Evolutionary conservation across 2,888 invertebrate species (phyloP).

Genomic region (Laspeyria flexula): DNA sequence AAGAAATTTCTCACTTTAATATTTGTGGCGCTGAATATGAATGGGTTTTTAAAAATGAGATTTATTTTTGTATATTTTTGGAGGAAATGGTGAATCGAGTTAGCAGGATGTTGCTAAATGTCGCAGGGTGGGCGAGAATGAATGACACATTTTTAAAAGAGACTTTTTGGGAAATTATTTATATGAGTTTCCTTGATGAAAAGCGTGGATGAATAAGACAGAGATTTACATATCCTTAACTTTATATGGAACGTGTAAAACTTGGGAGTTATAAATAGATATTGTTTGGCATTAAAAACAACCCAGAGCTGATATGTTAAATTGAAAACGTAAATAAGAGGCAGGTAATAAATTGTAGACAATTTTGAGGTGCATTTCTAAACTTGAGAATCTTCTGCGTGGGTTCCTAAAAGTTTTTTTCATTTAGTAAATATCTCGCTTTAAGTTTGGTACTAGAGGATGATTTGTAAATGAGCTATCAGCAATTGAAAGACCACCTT

Average conservation of each 20-base stretch:
- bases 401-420: too few relatives aligned
- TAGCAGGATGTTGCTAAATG: not conserved
- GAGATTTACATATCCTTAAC: not conserved
- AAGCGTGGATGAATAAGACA: not conserved
- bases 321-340: too few relatives aligned
- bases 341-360: too few relatives aligned
- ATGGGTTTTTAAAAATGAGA: constrained; percentile 4
- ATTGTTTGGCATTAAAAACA: not conserved
- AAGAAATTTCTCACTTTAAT: constrained; percentile 17
- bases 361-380: too few relatives aligned
- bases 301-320: too few relatives aligned
- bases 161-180: not conserved
- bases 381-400: too few relatives aligned
- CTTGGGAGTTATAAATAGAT: not conserved
- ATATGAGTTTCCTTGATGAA: not conserved
- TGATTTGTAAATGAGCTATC: too few relatives aligned
- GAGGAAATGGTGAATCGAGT: not conserved
- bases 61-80: constrained; percentile 6
- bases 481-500: too few relatives aligned
- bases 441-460: too few relatives aligned
- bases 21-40: constrained; percentile 5
- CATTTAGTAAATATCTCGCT: too few relatives aligned
- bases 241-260: not conserved
- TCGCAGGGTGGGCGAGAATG: not conserved
- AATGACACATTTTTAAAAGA: not conserved